Conservation (phyloP, 2,888 invertebrate genomes). For the Melipona beecheii region DNA sequence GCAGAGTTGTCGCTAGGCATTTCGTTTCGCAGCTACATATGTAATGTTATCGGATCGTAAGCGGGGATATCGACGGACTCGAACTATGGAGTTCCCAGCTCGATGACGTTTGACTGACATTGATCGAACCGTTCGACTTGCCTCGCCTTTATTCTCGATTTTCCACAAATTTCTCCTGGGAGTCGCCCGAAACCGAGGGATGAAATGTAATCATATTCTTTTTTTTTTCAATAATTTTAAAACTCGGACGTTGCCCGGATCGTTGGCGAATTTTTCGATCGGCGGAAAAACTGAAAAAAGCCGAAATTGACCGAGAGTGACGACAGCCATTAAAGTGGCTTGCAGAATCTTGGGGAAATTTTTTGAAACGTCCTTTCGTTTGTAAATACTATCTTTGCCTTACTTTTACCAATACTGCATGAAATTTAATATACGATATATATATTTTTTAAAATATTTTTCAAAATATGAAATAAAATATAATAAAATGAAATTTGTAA, state of each 20-base stretch:
- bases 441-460: too few species aligned
- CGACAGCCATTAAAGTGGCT: background rate
- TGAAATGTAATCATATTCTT: background rate
- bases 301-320: background rate
- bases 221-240: background rate
- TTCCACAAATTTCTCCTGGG: background rate
- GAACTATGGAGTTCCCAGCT: background rate
- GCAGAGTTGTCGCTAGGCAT: background rate
- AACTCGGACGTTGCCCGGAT: background rate
- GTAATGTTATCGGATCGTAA: constrained; percentile 15
- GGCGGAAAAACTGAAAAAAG: too few species aligned
- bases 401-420: too few species aligned
- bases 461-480: too few species aligned
- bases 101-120: constrained; percentile 13
- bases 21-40: too few species aligned
- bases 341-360: too few species aligned
- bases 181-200: background rate
- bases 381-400: too few species aligned
- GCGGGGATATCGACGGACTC: background rate
- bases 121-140: background rate
- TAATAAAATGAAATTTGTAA: too few species aligned
- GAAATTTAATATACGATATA: too few species aligned
- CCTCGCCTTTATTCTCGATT: background rate
- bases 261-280: background rate
- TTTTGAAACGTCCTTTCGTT: too few species aligned